Percentiles rank a stretch among this genome's conserved stretches.
phyloP scores from a whole-genome alignment of 2,888 invertebrate species.

The Acholoe squamosa region DNA sequence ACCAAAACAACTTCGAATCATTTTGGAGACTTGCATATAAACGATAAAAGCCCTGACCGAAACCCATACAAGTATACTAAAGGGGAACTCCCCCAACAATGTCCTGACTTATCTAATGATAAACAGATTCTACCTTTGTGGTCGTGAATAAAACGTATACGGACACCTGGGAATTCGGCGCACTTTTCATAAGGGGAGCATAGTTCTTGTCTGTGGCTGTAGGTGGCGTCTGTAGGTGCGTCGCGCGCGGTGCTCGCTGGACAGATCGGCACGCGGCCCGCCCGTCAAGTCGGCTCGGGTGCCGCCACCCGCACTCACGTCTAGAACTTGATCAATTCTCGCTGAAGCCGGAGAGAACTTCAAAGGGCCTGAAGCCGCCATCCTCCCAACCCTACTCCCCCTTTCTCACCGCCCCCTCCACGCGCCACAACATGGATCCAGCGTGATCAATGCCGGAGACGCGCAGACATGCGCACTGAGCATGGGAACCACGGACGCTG shows the following conservation, averaged over 20 bases:
- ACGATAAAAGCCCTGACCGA: too few species aligned
- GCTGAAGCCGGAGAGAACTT: slow-evolving; percentile 28
- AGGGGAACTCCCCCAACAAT: too few species aligned
- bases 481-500: background rate
- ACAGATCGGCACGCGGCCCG: background rate
- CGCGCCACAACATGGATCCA: background rate
- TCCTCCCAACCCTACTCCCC: background rate
- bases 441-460: background rate
- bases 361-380: background rate
- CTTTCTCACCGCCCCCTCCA: background rate
- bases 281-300: slow-evolving; percentile 15
- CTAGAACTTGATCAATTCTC: slow-evolving; percentile 23
- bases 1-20: too few species aligned
- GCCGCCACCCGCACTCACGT: background rate
- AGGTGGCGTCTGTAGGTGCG: background rate
- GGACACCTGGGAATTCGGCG: background rate
- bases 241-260: background rate
- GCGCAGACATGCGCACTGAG: slow-evolving; percentile 6
- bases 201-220: too few species aligned
- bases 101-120: too few species aligned
- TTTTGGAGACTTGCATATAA: too few species aligned
- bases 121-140: too few species aligned
- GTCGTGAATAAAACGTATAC: too few species aligned
- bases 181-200: background rate
- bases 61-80: too few species aligned